Evolutionary conservation across 1,140 invertebrate genomes (phyloP), one percentile per base, ranked within the genome.

Genomic region (Conopomorpha cramerella): DNA sequence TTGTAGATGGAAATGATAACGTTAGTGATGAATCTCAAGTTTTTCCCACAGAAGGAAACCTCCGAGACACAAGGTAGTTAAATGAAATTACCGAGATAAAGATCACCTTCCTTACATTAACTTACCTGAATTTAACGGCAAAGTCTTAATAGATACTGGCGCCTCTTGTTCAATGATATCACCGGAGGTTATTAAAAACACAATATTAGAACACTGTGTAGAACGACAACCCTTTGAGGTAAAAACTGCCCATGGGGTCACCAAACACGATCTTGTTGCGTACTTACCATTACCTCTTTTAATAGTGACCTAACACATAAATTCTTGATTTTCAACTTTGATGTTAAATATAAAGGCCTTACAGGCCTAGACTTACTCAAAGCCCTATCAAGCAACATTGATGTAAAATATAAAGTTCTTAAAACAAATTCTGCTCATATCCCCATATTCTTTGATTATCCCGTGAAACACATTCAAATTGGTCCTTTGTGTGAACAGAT

Each of bases 121-220:
- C 2, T 25, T 50, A 15, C 36, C 29, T 0, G 45, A 51, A 39
- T 41, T 45, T 33, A 16, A 33, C 11, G 49, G 45, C 8, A 46
- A 38, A 38, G 46, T 50, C 36, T 31, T 50, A 36, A 39, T 46
- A 16, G 48, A 50, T 27, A 46, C 47, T 13, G 44, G 47, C 16
- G 47, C 47, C 15, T 46, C 43, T 7, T 36, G 34, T 15, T 49
- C 41, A 11, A 30, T 46, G 30, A 46, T 50, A 36, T 38, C 31
- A 26, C 27, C 30, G 13, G 17, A 34, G 15, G 26, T 39, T 25
- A 38, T 38, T 23, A 2, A 35, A 33, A 16, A 33, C 26, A n/a
- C 25, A 17, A 16, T 19, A 15, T 17, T 2, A 36, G 14, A 40
- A 29, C 31, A 33, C 34, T 13, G 33, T 8, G 40, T 37, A 35